Evolutionary conservation across 2,888 invertebrate genomes (phyloP), one percentile per base, ranked within the genome.

Genomic region (Sepiola atlantica): DNA sequence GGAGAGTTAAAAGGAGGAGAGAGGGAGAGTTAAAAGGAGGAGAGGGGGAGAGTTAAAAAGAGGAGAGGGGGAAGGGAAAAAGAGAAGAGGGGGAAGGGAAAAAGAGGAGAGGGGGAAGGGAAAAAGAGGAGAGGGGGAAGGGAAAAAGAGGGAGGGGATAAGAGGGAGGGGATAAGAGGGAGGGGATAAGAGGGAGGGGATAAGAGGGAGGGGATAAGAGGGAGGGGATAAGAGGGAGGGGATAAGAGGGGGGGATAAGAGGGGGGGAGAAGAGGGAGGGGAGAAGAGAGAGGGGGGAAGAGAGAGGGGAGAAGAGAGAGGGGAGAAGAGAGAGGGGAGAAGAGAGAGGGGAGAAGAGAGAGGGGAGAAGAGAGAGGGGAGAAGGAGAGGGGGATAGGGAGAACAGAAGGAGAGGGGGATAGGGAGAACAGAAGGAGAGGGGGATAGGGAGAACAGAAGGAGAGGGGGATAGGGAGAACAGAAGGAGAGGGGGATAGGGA

Each of bases 371-470:
- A 21, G 24, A 24, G 4, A 24, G 6, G 10, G 28, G 24, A 24
- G 24, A 21, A 24, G 28, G 24, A 24, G 24, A 24, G 24, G 28
- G 24, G 61, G 28, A 10, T 0, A 24, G 21, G 24, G 10, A 0
- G 24, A 28, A n/a, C 24, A 28, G 28, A n/a, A 10, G 12, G 28
- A 6, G 14, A 8, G 12, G 24, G 28, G 8, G 28, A n/a, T 10
- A 1, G 12, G 10, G n/a, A 10, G 1, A n/a, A n/a, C 12, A n/a
- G 77, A 28, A n/a, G 0, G 8, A 0, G 12, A 28, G 28, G 12
- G 12, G 24, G 2, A 28, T 14, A 77, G 28, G 28, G 12, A 28
- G 10, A 61, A 61, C 3, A 61, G 24, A 4, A 61, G 10, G 10
- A 21, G 24, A 24, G 1, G 10, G 10, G 61, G 10, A 61, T 24